phyloP scores from a whole-genome alignment of 2,113 vertebrate species.

The Clarias macrocephalus region DNA sequence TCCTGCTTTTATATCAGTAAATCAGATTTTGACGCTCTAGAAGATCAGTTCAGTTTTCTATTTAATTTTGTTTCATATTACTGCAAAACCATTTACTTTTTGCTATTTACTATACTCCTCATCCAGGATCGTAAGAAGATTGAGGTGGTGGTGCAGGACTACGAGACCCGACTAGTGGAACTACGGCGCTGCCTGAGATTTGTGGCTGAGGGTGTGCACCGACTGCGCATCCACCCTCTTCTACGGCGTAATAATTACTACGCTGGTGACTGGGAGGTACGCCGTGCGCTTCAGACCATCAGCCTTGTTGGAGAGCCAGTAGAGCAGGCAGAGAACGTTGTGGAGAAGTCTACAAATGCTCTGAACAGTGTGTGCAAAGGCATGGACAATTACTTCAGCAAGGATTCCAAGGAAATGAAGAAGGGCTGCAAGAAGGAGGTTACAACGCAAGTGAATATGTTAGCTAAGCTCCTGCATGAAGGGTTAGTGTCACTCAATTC shows the following conservation, averaged over 20 bases:
- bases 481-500: conserved; percentile 64
- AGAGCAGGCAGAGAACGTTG: conserved; percentile 45
- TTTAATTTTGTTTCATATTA: neutral
- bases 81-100: neutral
- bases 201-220: conserved; percentile 63
- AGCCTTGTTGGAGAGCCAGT: conserved; percentile 56
- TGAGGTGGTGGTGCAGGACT: conserved; percentile 60
- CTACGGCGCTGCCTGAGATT: conserved; percentile 66
- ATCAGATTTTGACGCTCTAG: neutral
- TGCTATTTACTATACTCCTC: neutral
- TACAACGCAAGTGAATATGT: conserved; percentile 59
- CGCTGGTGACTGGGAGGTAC: conserved; percentile 68
- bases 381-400: conserved; percentile 72
- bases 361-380: conserved; percentile 63
- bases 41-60: neutral
- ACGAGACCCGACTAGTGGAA: conserved; percentile 63
- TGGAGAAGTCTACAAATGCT: neutral
- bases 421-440: conserved; percentile 66
- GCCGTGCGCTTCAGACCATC: conserved; percentile 65
- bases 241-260: conserved; percentile 71
- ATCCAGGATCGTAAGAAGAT: conserved; percentile 70
- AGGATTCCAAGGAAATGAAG: conserved; percentile 69
- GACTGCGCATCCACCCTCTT: conserved; percentile 65
- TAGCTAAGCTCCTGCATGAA: conserved; percentile 64
- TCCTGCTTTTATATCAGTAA: neutral